Conservation (phyloP, 2,113 vertebrate species). For the Eleginops maclovinus region DNA sequence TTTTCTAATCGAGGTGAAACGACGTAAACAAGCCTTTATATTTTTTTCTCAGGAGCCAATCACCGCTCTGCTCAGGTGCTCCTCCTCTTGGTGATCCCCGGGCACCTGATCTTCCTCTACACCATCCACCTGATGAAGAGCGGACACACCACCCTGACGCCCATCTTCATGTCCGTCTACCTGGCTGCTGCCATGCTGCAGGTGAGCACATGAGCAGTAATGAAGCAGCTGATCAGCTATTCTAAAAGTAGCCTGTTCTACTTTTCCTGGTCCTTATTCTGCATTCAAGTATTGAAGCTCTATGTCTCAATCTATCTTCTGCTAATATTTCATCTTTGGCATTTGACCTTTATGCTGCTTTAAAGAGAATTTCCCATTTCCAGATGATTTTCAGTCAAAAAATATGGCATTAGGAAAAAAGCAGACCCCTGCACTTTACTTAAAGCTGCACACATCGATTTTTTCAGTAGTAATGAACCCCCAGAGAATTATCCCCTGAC, state of each 20-base stretch:
- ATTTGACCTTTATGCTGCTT: neutral
- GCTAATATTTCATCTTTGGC: neutral
- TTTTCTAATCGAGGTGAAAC: too few species aligned
- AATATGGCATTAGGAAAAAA: neutral
- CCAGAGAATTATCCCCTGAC: too few species aligned
- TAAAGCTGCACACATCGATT: neutral
- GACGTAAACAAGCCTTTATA: neutral
- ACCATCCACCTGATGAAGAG: conserved; percentile 98
- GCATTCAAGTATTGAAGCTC: neutral
- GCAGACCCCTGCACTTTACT: neutral
- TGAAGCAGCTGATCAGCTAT: neutral
- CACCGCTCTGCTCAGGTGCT: conserved; percentile 97
- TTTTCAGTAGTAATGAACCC: too few species aligned
- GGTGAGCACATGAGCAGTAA: conserved; percentile 78
- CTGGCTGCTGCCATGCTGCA: conserved; percentile 93
- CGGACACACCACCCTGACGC: conserved; percentile 92
- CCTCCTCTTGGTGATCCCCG: conserved; percentile 91
- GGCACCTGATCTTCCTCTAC: conserved; percentile 96
- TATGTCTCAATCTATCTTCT: neutral
- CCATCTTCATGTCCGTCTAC: conserved; percentile 92
- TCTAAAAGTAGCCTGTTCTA: neutral
- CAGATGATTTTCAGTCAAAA: neutral
- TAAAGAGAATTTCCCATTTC: neutral
- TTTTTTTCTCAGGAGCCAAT: conserved; percentile 88
- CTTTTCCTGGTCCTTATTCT: neutral